These are phyloP conservation scores for Zoanthus solanderi DNA, from an alignment of 92 coral and sea anemone genomes.

Conservation along the genomic window DNA sequence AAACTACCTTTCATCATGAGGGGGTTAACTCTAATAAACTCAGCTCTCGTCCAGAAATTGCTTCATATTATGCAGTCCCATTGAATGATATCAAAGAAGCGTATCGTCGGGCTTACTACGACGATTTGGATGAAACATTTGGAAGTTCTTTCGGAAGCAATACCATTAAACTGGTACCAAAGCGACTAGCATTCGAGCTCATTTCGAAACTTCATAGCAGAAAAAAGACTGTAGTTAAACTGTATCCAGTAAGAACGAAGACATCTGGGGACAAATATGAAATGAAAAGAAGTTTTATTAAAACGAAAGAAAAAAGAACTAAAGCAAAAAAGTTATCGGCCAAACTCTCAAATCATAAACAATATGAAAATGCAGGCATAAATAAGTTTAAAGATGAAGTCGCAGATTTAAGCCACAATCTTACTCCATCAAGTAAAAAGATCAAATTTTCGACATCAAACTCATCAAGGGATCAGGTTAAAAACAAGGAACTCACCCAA, in stretches of 20 bases:
- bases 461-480: not conserved
- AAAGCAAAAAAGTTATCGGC: not conserved
- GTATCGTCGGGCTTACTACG: not conserved
- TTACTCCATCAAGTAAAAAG: not conserved
- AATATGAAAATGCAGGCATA: not conserved
- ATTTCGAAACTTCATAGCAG: constrained; percentile 2
- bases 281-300: not conserved
- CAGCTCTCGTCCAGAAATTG: not conserved
- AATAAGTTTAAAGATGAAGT: not conserved
- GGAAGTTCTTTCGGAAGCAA: not conserved
- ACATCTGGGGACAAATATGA: not conserved
- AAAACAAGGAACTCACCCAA: not conserved
- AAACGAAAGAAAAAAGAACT: not conserved
- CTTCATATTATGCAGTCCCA: not conserved
- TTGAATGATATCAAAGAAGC: not conserved
- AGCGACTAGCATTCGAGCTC: not conserved
- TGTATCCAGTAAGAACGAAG: not conserved
- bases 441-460: not conserved
- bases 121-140: not conserved
- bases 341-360: not conserved
- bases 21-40: not conserved
- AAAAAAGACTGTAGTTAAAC: constrained; percentile 4
- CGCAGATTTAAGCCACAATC: not conserved
- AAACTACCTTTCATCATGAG: not conserved
- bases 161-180: not conserved